Evolutionary conservation across 2,797 vertebrate genomes (phyloP), one percentile per base, ranked within the genome.

Genomic region (Characodon lateralis): DNA sequence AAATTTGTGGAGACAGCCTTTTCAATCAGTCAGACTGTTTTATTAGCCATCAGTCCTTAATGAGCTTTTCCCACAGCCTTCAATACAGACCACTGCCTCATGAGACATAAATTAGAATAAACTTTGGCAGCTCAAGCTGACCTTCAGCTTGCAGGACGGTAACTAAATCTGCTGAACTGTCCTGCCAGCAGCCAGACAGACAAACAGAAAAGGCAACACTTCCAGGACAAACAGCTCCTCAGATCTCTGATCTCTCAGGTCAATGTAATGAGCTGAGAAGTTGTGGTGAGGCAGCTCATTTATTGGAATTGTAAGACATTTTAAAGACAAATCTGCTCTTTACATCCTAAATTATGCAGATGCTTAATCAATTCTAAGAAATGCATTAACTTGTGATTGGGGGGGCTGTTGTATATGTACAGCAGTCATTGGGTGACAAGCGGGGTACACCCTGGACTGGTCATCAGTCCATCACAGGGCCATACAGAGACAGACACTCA

Each of bases 131-230:
- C 75, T 76, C 63, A 73, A 74, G 78, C 76, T 87, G 90, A 90
- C 91, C 90, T 93, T 91, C 85, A 74, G 75, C 81, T 79, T 39
- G 48, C 78, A 75, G 83, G 72, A 83, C 51, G 16, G 90, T 71
- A 90, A 89, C 79, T 76, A 56, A 81, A 90, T 85, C 85, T 81
- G 81, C 79, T 73, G 78, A 72, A 69, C 56, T 61, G 68, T 81
- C 78, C 84, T 82, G 77, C 77, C 31, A 76, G 73, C 87, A 83
- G 78, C 35, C 55, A 3, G 74, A 72, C 74, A 85, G 58, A 82
- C 79, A 56, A 77, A 76, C 46, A 72, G 86, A 70, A 58, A 73
- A 70, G 79, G 85, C 84, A 81, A 80, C 1, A 14, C 78, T 76
- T 80, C 75, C 84, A 86, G 87, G 79, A 88, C 84, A 87, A 84